Evolutionary conservation across 2,888 invertebrate species (phyloP).

Genomic region (Watsonalla binaria): DNA sequence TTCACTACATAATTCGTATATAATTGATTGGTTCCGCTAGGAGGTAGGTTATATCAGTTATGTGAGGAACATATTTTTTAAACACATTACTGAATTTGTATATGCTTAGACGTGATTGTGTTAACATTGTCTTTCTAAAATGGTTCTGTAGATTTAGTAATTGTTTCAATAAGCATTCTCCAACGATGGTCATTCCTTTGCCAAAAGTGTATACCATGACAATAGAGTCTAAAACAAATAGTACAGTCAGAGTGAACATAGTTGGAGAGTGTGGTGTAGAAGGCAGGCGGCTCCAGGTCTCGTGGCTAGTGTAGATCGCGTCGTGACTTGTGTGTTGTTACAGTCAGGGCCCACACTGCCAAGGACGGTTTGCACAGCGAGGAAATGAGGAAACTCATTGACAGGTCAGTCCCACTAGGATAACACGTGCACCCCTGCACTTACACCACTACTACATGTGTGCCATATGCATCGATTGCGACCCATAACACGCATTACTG

Average conservation of each 20-base stretch:
- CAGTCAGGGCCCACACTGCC: slow-evolving; percentile 83
- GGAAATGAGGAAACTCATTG: slow-evolving; percentile 98
- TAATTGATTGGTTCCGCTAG: slow-evolving; percentile 36
- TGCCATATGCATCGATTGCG: neutral
- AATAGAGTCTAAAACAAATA: neutral
- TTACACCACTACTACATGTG: neutral
- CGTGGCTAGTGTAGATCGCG: slow-evolving; percentile 70
- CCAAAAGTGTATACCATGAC: slow-evolving; percentile 1
- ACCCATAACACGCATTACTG: slow-evolving; percentile 3
- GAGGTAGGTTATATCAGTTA: slow-evolving; percentile 16
- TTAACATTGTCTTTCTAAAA: slow-evolving; percentile 56
- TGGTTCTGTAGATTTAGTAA: slow-evolving; percentile 68
- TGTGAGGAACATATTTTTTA: slow-evolving; percentile 22
- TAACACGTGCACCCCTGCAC: slow-evolving; percentile 21
- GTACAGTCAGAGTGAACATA: slow-evolving; percentile 30
- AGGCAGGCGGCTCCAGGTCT: slow-evolving; percentile 50
- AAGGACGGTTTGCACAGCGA: slow-evolving; percentile 97
- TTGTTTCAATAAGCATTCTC: slow-evolving; percentile 45
- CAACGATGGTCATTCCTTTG: slow-evolving; percentile 34
- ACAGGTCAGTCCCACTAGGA: slow-evolving; percentile 87
- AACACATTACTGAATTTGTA: slow-evolving; percentile 20
- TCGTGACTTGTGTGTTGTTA: slow-evolving; percentile 77
- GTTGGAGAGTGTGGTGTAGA: slow-evolving; percentile 46
- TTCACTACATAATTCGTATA: neutral
- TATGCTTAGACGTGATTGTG: slow-evolving; percentile 73